Percentiles rank a stretch among this genome's conserved stretches.
These are phyloP conservation scores for Narcine bancroftii DNA, from an alignment of 2,113 vertebrate species.

Conservation along the genomic window DNA sequence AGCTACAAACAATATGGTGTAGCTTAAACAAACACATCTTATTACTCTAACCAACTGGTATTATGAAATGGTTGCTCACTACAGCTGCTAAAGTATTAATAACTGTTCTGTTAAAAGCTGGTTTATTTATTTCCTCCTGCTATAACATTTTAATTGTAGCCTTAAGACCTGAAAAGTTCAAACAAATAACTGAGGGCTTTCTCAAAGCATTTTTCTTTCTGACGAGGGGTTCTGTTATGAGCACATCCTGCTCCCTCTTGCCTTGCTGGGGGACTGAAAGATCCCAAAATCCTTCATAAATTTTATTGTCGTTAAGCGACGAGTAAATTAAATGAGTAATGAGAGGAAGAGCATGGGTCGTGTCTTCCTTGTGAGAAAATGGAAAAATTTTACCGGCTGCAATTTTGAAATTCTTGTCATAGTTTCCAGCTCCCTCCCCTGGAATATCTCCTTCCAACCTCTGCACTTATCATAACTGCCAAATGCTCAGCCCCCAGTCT, in stretches of 20 bases:
- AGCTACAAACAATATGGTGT: slow-evolving; percentile 31
- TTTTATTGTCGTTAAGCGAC: background rate
- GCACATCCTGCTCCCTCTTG: background rate
- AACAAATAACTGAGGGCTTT: background rate
- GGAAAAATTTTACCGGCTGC: background rate
- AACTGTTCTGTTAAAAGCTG: slow-evolving; percentile 20
- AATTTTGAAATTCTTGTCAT: too few species aligned
- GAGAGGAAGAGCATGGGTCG: background rate
- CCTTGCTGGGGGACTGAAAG: background rate
- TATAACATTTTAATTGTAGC: slow-evolving; percentile 12
- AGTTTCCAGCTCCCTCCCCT: too few species aligned
- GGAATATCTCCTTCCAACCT: too few species aligned
- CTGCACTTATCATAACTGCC: too few species aligned
- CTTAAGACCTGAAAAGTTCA: slow-evolving; percentile 15
- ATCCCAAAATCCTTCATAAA: background rate
- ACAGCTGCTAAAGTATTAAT: slow-evolving; percentile 26
- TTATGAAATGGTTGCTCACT: background rate
- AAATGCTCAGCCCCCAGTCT: too few species aligned
- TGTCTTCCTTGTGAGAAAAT: background rate
- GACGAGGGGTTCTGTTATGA: background rate
- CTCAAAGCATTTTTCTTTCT: background rate
- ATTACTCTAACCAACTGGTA: slow-evolving; percentile 32
- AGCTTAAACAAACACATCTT: slow-evolving; percentile 24
- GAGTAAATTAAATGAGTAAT: background rate
- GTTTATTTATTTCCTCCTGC: slow-evolving; percentile 19